A percentile compares a stretch with the other conserved stretches of the same genome.
phyloP scores from a whole-genome alignment of 2,797 vertebrate species.

The Sparidentex hasta region DNA sequence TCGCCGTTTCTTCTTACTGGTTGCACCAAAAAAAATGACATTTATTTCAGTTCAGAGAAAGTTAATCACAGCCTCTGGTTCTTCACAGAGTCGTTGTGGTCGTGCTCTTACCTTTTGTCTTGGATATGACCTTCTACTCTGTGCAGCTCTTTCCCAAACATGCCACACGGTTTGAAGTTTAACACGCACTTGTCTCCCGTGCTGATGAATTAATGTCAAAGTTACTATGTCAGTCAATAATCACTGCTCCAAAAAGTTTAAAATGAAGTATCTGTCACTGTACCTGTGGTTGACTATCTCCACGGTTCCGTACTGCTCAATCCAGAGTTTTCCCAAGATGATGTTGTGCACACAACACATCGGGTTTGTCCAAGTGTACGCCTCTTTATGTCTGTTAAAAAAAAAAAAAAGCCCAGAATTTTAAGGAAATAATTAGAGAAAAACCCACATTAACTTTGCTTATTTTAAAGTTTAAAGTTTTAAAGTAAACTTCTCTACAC shows the following conservation, averaged over 20 bases:
- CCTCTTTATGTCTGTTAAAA: slow-evolving; percentile 90
- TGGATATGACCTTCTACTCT: slow-evolving; percentile 95
- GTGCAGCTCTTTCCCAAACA: slow-evolving; percentile 98
- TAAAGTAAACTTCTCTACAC: too few relatives aligned
- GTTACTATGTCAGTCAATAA: background rate
- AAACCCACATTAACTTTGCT: background rate
- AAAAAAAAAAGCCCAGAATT: slow-evolving; percentile 17
- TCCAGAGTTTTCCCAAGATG: slow-evolving; percentile 97
- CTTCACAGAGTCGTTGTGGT: background rate
- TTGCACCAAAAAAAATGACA: slow-evolving; percentile 4
- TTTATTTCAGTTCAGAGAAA: background rate
- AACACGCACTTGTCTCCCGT: slow-evolving; percentile 96
- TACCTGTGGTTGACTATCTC: slow-evolving; percentile 98
- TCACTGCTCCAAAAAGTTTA: background rate
- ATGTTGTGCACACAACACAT: slow-evolving; percentile 98
- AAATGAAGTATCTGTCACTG: background rate
- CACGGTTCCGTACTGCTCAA: slow-evolving; percentile 95
- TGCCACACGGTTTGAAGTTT: slow-evolving; percentile 93
- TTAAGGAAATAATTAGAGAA: background rate
- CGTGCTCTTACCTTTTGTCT: slow-evolving; percentile 91
- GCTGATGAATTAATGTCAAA: slow-evolving; percentile 76
- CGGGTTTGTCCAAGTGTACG: slow-evolving; percentile 97
- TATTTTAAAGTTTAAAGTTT: too few relatives aligned
- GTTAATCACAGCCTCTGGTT: rapidly evolving
- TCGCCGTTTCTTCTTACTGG: slow-evolving; percentile 93